Evolutionary conservation across 2,797 vertebrate genomes (phyloP).

Genomic region (Trachurus trachurus): DNA sequence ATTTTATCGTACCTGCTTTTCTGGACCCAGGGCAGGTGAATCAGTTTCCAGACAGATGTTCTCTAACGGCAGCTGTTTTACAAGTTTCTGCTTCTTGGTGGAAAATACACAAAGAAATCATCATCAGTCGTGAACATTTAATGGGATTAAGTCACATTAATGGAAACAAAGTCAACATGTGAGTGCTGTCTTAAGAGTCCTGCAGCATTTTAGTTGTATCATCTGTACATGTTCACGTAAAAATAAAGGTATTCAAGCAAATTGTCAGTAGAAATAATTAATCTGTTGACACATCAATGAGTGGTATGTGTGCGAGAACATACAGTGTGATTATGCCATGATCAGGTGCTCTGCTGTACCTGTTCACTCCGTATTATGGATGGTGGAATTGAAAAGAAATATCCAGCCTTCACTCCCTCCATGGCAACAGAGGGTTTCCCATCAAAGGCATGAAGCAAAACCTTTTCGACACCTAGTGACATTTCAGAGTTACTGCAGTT

Average conservation of each 20-base stretch:
- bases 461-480: constrained; percentile 90
- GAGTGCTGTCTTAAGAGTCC: not conserved
- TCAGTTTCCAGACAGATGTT: constrained; percentile 96
- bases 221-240: not conserved
- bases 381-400: constrained; percentile 96
- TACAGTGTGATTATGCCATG: not conserved
- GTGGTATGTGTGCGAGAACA: not conserved
- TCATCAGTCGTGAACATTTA: constrained; percentile 48
- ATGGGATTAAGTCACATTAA: constrained; percentile 21
- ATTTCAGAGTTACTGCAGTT: constrained; percentile 33
- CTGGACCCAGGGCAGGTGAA: constrained; percentile 94
- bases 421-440: constrained; percentile 95
- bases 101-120: constrained; percentile 57
- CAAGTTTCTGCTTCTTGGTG: constrained; percentile 97
- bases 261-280: not conserved
- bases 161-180: constrained; percentile 40
- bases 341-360: constrained; percentile 79
- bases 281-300: not conserved
- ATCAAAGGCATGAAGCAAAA: constrained; percentile 96
- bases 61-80: constrained; percentile 94
- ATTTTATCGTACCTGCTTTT: constrained; percentile 89
- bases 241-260: not conserved
- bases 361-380: constrained; percentile 95
- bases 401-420: constrained; percentile 96
- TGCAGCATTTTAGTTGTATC: not conserved